Evolutionary conservation across 2,113 vertebrate genomes (phyloP).

Genomic region (Dromaius novaehollandiae): DNA sequence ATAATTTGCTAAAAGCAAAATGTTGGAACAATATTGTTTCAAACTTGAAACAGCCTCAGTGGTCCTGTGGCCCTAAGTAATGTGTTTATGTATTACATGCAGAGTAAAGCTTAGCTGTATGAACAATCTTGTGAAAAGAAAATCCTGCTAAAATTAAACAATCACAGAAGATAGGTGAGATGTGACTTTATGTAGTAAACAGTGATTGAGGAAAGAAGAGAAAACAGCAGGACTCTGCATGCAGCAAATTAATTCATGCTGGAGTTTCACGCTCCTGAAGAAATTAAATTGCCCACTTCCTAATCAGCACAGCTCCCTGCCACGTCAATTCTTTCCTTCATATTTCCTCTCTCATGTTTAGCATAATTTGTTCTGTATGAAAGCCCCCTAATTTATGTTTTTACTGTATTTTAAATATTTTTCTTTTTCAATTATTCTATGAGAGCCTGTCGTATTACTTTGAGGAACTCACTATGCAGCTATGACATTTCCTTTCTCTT

Average conservation of each 20-base stretch:
- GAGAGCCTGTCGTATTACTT: neutral
- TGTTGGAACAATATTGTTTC: slow-evolving; percentile 22
- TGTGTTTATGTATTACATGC: slow-evolving; percentile 34
- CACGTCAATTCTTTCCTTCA: slow-evolving; percentile 13
- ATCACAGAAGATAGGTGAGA: slow-evolving; percentile 69
- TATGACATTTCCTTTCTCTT: neutral
- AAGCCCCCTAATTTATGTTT: slow-evolving; percentile 9
- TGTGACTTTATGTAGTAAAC: slow-evolving; percentile 74
- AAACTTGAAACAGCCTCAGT: slow-evolving; percentile 14
- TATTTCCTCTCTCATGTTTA: slow-evolving; percentile 21
- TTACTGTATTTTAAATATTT: slow-evolving; percentile 11
- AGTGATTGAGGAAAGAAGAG: slow-evolving; percentile 70
- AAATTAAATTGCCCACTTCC: slow-evolving; percentile 75
- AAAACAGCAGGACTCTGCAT: slow-evolving; percentile 62
- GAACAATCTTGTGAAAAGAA: slow-evolving; percentile 53
- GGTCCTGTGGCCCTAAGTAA: neutral
- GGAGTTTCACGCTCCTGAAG: slow-evolving; percentile 65
- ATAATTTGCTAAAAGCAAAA: slow-evolving; percentile 1
- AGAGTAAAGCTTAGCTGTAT: slow-evolving; percentile 45
- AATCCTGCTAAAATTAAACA: slow-evolving; percentile 71
- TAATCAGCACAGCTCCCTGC: slow-evolving; percentile 55
- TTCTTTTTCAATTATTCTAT: neutral
- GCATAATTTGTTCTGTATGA: slow-evolving; percentile 23
- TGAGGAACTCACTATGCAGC: neutral
- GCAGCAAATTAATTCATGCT: slow-evolving; percentile 76